These are phyloP conservation scores for Vannuccia rotundouncinata DNA, from an alignment of 2,888 invertebrate genomes.

Conservation along the genomic window DNA sequence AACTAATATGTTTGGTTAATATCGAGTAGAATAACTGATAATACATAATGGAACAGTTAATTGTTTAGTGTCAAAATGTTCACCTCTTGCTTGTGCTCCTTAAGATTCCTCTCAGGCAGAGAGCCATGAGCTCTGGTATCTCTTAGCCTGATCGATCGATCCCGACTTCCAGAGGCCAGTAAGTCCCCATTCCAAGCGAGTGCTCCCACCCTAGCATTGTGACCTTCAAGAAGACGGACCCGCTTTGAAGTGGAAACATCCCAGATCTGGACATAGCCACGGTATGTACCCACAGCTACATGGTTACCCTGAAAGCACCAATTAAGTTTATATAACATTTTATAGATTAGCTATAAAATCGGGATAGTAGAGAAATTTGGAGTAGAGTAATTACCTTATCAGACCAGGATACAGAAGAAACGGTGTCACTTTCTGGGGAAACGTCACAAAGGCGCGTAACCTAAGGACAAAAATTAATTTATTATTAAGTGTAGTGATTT, in stretches of 20 bases:
- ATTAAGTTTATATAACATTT: constrained; percentile 18
- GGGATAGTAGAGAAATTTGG: too few relatives aligned
- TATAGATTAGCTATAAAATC: too few relatives aligned
- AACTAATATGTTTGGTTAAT: too few relatives aligned
- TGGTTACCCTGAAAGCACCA: constrained; percentile 67
- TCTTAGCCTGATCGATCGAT: constrained; percentile 82
- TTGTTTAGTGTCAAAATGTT: too few relatives aligned
- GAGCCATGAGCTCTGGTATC: constrained; percentile 67
- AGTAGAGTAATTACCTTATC: constrained; percentile 68
- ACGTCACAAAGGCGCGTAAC: constrained; percentile 88
- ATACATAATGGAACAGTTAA: too few relatives aligned
- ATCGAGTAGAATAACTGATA: too few relatives aligned
- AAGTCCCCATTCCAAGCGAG: constrained; percentile 96
- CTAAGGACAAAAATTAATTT: constrained; percentile 44
- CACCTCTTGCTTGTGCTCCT: constrained; percentile 36
- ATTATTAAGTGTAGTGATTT: background rate
- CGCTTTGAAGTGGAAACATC: constrained; percentile 88
- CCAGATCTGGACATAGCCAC: constrained; percentile 92
- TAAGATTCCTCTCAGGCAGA: background rate
- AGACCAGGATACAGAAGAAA: constrained; percentile 97
- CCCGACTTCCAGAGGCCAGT: constrained; percentile 85
- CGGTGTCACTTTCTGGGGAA: constrained; percentile 81
- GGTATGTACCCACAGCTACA: constrained; percentile 94
- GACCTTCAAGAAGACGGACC: constrained; percentile 81
- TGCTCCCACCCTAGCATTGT: constrained; percentile 74